These are phyloP conservation scores for Schizaphis graminum DNA, from an alignment of 2,888 invertebrate genomes.

Conservation along the genomic window DNA sequence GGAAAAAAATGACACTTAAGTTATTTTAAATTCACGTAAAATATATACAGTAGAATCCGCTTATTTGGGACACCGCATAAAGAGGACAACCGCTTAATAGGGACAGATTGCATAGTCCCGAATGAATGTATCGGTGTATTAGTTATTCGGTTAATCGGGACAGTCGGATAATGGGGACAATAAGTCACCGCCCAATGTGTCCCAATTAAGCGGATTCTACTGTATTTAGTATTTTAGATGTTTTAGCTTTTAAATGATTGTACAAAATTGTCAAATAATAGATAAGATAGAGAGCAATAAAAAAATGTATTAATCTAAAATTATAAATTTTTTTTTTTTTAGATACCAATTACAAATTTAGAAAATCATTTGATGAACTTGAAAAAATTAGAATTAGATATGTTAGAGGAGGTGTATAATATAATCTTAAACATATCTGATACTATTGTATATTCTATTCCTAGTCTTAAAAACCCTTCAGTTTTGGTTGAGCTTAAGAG, in stretches of 20 bases:
- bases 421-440: constrained; percentile 40
- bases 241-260: background rate
- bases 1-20: background rate
- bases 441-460: constrained; percentile 39
- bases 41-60: no score
- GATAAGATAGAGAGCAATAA: background rate
- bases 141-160: no score
- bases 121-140: no score
- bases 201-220: no score
- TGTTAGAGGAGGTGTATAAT: constrained; percentile 53
- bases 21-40: background rate
- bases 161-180: no score
- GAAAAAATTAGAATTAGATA: constrained; percentile 48
- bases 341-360: constrained; percentile 48
- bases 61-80: no score
- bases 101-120: no score
- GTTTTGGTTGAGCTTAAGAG: constrained; percentile 41
- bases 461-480: constrained; percentile 38
- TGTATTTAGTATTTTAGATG: background rate
- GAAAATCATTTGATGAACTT: constrained; percentile 30
- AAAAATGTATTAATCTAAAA: constrained; percentile 27
- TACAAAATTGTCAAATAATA: background rate
- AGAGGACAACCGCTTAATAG: no score
- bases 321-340: constrained; percentile 11
- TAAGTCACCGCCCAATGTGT: no score